A percentile compares a stretch with the other conserved stretches of the same genome.
phyloP scores from a whole-genome alignment of 2,113 vertebrate species.

The Prolemur simus region DNA sequence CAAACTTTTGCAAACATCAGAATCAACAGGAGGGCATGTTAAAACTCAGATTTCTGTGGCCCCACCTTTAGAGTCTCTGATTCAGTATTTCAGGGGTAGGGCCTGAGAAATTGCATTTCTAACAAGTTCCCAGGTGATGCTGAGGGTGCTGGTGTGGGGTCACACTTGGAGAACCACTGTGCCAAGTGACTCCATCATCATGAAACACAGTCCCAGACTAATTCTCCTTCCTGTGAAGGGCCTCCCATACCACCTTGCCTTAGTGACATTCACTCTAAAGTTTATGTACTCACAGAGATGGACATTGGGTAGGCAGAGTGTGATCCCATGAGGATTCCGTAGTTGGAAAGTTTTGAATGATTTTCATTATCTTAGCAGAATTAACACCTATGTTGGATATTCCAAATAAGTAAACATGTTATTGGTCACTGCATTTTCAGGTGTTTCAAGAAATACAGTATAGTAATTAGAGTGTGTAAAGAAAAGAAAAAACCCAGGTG shows the following conservation, averaged over 20 bases:
- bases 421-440: neutral
- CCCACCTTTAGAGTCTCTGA: neutral
- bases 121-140: neutral
- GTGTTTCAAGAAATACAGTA: neutral
- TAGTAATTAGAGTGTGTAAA: neutral
- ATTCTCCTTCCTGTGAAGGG: neutral
- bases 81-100: neutral
- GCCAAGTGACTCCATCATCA: neutral
- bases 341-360: neutral
- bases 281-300: neutral
- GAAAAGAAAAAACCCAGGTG: neutral
- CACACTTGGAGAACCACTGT: neutral
- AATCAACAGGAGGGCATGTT: neutral
- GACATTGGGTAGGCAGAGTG: neutral
- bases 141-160: neutral
- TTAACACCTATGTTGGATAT: neutral
- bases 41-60: neutral
- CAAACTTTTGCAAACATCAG: neutral
- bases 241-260: neutral
- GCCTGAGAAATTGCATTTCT: neutral
- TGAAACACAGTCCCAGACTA: neutral
- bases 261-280: neutral
- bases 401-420: neutral
- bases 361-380: neutral
- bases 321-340: neutral